Evolutionary conservation across 2,888 invertebrate species (phyloP).

Genomic region (Spodoptera littoralis): DNA sequence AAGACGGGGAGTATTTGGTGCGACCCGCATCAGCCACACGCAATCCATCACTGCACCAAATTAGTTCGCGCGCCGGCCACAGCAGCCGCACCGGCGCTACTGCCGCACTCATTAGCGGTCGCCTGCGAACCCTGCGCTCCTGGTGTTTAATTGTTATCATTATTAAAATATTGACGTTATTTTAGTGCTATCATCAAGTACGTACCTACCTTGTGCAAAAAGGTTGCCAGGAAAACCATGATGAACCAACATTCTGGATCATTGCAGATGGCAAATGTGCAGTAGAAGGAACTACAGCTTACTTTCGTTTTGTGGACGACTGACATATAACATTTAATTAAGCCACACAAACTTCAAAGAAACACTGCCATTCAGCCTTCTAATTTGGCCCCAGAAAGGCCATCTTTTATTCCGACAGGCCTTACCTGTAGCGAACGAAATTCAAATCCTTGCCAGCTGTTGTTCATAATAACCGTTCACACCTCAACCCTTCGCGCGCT

Average conservation of each 20-base stretch:
- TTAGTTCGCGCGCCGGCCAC: slow-evolving; percentile 83
- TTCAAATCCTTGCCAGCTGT: slow-evolving; percentile 71
- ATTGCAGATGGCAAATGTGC: too few species aligned
- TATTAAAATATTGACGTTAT: slow-evolving; percentile 57
- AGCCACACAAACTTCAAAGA: not conserved
- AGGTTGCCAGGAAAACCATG: too few species aligned
- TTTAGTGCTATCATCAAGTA: slow-evolving; percentile 23
- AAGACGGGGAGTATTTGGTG: slow-evolving; percentile 61
- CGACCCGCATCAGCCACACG: slow-evolving; percentile 62
- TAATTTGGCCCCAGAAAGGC: slow-evolving; percentile 43
- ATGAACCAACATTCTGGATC: too few species aligned
- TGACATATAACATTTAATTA: too few species aligned
- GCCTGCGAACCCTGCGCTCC: slow-evolving; percentile 67
- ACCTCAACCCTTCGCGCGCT: slow-evolving; percentile 82
- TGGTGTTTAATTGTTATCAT: slow-evolving; percentile 68
- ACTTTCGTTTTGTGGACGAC: too few species aligned
- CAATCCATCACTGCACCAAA: slow-evolving; percentile 83
- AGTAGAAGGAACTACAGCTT: not conserved
- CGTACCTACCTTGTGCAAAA: too few species aligned
- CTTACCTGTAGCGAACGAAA: slow-evolving; percentile 63
- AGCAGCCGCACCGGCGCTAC: slow-evolving; percentile 78
- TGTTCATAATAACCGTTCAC: slow-evolving; percentile 77
- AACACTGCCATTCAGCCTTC: slow-evolving; percentile 4
- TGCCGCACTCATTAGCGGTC: slow-evolving; percentile 86
- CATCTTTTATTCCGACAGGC: slow-evolving; percentile 48